Conservation (phyloP, 2,797 vertebrate species). For the Malurus splendens region DNA sequence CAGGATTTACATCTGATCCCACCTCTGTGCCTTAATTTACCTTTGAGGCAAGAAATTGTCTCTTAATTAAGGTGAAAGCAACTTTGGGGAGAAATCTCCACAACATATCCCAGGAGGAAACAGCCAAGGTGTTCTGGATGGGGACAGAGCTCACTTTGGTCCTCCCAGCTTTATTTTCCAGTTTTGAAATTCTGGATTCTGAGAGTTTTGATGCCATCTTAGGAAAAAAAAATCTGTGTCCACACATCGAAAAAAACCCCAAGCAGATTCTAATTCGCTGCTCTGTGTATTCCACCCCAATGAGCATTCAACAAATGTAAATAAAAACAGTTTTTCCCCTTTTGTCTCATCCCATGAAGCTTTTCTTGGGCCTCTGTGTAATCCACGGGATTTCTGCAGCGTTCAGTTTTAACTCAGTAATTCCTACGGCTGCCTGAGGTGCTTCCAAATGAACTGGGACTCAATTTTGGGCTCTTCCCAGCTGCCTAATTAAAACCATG, state of each 20-base stretch:
- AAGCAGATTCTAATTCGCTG: not conserved
- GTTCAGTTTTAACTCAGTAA: slow-evolving; percentile 61
- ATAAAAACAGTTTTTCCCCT: slow-evolving; percentile 59
- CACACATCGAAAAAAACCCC: not conserved
- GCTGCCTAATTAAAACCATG: slow-evolving; percentile 42
- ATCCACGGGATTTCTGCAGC: slow-evolving; percentile 68
- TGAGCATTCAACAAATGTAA: slow-evolving; percentile 58
- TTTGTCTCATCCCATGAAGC: slow-evolving; percentile 37
- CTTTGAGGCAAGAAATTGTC: no score
- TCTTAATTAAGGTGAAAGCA: no score
- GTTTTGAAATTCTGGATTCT: no score
- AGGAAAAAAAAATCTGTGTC: no score
- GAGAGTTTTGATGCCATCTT: no score
- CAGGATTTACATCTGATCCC: no score
- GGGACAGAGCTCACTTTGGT: no score
- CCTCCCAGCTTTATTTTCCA: no score
- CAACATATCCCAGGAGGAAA: no score
- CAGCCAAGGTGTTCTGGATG: no score
- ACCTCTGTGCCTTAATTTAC: no score
- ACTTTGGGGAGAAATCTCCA: no score
- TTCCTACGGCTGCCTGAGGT: slow-evolving; percentile 60
- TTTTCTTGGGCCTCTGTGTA: slow-evolving; percentile 41
- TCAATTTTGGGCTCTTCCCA: slow-evolving; percentile 23
- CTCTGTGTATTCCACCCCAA: slow-evolving; percentile 17
- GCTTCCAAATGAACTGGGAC: slow-evolving; percentile 58